Evolutionary conservation across 1,140 invertebrate genomes (phyloP).

Genomic region (Phenacoccus solenopsis): DNA sequence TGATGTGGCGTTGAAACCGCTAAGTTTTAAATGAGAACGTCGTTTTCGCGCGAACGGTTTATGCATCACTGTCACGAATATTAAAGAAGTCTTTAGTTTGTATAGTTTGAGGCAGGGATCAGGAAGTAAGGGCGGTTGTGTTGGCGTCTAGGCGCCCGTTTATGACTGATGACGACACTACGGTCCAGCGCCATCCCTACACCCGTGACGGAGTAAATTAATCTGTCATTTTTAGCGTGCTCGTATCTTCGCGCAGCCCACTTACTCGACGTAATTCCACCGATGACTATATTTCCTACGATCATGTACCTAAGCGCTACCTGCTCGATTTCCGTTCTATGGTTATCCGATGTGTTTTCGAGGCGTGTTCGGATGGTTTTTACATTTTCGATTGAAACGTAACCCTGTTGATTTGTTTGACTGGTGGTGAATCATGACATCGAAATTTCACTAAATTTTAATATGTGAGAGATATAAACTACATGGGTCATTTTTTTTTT

Average conservation of each 20-base stretch:
- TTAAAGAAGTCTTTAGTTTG: slow-evolving; percentile 3
- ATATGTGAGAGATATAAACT: too few species aligned
- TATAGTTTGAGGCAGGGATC: background rate
- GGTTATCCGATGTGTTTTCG: too few species aligned
- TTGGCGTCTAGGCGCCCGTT: background rate
- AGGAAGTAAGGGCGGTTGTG: background rate
- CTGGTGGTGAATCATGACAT: too few species aligned
- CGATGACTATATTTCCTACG: background rate
- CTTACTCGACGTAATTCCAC: background rate
- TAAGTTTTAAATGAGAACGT: slow-evolving; percentile 3
- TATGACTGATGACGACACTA: slow-evolving; percentile 1
- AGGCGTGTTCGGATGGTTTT: too few species aligned
- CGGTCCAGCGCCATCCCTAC: background rate
- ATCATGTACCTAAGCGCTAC: background rate
- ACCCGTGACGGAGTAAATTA: background rate
- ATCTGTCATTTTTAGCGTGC: background rate
- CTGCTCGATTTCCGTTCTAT: too few species aligned
- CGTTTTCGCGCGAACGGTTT: background rate
- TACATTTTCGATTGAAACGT: too few species aligned
- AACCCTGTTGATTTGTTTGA: too few species aligned
- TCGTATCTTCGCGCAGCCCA: background rate
- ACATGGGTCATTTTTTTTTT: too few species aligned
- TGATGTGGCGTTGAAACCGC: background rate
- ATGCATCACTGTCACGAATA: background rate
- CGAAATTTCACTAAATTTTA: too few species aligned